Evolutionary conservation across 2,113 vertebrate species (phyloP), one percentile per base, ranked within the genome.

Genomic region (Prietella phreatophila): DNA sequence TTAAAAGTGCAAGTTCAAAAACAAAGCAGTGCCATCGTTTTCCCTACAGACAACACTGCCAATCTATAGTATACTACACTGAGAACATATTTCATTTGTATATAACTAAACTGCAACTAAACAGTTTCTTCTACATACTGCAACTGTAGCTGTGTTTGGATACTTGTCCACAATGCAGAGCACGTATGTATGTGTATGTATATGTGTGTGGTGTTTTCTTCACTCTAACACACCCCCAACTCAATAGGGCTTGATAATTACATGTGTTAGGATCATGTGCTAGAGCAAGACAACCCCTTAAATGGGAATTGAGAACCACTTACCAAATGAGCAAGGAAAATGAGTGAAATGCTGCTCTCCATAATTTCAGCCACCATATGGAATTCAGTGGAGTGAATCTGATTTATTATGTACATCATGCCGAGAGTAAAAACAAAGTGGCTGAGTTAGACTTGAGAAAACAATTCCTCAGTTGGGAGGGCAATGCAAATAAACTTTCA

Each of bases 351-450:
- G 85, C 85, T 75, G 25, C 22, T 22, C n/a, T 56, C 50, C 53
- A 85, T 36, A 60, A 76, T 85, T 85, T 85, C 56, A 61, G 55
- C 36, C 79, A 73, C 86, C 86, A 82, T 87, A 76, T 83, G 80
- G 67, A 83, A 87, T 75, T 87, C 67, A 87, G 67, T 42, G 63
- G 39, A 80, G 80, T 79, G 67, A 83, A 56, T 78, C 75, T 76
- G 84, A 85, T 63, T 75, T 56, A 87, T 87, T 87, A 73, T 60
- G 79, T 87, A 63, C 63, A 60, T 82, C 79, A 87, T 39, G 61
- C 75, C 27, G 61, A 85, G 84, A 60, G 55, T 56, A 84, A 85
- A 78, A 78, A 85, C 53, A 58, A 81, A 33, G 36, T 50, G 25
- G n/a, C 73, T 78, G 36, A 30, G 17, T 58, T 50, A 58, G 27